phyloP scores from a whole-genome alignment of 1,140 invertebrate genomes.

The Drosophila pseudoobscura region DNA sequence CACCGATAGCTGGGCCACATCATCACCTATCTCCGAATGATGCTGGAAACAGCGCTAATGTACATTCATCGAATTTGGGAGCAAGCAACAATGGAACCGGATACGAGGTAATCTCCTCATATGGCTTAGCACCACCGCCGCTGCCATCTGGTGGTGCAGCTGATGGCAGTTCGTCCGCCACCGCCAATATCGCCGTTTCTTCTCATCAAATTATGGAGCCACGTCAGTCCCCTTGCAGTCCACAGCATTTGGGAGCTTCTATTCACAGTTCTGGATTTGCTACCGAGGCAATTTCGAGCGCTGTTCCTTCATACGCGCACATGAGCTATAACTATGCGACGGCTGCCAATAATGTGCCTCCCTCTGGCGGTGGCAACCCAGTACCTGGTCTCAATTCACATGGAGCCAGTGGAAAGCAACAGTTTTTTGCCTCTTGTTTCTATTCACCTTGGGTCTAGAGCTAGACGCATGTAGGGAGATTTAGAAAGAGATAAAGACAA shows the following conservation, averaged over 20 bases:
- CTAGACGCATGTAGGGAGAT: not conserved
- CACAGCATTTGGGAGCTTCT: constrained; percentile 40
- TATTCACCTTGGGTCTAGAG: constrained; percentile 79
- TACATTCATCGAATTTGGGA: constrained; percentile 21
- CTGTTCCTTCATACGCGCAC: constrained; percentile 60
- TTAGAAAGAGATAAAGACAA: not conserved
- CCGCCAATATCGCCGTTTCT: constrained; percentile 5
- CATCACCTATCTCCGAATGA: constrained; percentile 46
- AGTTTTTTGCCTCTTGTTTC: constrained; percentile 79
- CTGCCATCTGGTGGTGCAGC: constrained; percentile 18
- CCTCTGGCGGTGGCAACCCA: constrained; percentile 18
- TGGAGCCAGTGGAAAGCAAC: constrained; percentile 65
- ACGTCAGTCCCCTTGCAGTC: constrained; percentile 36
- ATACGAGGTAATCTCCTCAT: constrained; percentile 58
- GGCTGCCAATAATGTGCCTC: constrained; percentile 36
- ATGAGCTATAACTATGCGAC: constrained; percentile 73
- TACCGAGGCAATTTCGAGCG: constrained; percentile 37
- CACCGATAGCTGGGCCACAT: constrained; percentile 36
- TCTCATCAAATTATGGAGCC: constrained; percentile 45
- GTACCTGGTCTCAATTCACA: constrained; percentile 31
- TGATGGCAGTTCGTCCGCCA: constrained; percentile 17
- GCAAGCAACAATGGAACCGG: constrained; percentile 35
- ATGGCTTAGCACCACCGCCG: constrained; percentile 55
- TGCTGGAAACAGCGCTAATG: constrained; percentile 7
- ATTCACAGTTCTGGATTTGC: constrained; percentile 36